Percentiles rank a stretch among this genome's conserved stretches.
Evolutionary conservation across 2,888 invertebrate species (phyloP).

Genomic region (Tolmerus cingulatus): DNA sequence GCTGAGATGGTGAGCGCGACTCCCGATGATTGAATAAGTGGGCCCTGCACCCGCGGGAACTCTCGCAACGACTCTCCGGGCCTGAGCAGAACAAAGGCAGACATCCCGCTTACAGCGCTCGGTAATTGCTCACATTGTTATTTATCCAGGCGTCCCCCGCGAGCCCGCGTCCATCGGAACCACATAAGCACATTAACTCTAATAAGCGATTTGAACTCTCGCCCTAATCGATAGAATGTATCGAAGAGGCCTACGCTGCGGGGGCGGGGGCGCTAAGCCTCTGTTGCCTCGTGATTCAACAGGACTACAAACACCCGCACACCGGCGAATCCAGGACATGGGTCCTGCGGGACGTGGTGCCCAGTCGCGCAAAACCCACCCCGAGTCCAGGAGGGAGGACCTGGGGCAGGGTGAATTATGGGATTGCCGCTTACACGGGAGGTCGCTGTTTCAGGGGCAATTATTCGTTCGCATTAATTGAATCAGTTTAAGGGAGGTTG

Average conservation of each 20-base stretch:
- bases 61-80: not conserved
- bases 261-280: not conserved
- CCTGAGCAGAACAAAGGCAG: not conserved
- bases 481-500: conserved; percentile 31
- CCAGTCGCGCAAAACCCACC: not conserved
- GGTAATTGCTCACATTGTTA: conserved; percentile 38
- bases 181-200: conserved; percentile 38
- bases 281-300: conserved; percentile 20
- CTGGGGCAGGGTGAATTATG: conserved; percentile 21
- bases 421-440: conserved; percentile 38
- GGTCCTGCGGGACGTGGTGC: not conserved
- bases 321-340: not conserved
- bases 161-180: not conserved
- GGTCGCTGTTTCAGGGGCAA: conserved; percentile 40
- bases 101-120: not conserved
- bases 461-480: conserved; percentile 43
- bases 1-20: conserved; percentile 6
- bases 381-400: not conserved
- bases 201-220: conserved; percentile 43
- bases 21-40: not conserved
- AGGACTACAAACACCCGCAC: conserved; percentile 33
- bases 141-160: not conserved
- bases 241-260: not conserved
- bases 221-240: conserved; percentile 42
- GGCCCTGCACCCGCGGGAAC: not conserved